Percentiles rank a stretch among this genome's conserved stretches.
These are phyloP conservation scores for Catocala sponsa DNA, from an alignment of 2,888 invertebrate species.

Conservation along the genomic window DNA sequence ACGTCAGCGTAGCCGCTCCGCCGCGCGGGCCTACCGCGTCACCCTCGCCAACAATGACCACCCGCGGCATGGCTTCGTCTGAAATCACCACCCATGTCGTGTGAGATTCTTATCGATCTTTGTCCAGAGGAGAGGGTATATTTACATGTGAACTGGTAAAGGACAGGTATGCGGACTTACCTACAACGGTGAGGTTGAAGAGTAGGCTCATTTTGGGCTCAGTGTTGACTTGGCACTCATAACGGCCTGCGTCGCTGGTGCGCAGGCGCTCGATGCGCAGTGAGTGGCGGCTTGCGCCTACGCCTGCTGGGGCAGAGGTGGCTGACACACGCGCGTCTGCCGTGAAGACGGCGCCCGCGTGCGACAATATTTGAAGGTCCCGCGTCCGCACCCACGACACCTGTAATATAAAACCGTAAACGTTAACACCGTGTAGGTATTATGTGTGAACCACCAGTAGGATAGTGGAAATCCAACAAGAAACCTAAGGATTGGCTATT, in stretches of 20 bases:
- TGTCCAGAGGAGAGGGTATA: too few relatives aligned
- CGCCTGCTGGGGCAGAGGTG: constrained; percentile 79
- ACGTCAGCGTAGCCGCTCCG: constrained; percentile 66
- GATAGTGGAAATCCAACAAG: too few relatives aligned
- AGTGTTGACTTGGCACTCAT: constrained; percentile 93
- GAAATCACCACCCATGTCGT: constrained; percentile 10
- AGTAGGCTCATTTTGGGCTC: constrained; percentile 92
- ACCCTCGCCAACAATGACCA: constrained; percentile 50
- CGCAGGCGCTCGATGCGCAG: constrained; percentile 89
- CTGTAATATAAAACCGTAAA: constrained; percentile 69
- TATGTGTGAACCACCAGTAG: too few relatives aligned
- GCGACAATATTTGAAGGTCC: constrained; percentile 91
- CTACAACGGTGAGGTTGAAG: constrained; percentile 89
- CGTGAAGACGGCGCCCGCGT: constrained; percentile 90
- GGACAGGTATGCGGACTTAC: constrained; percentile 68
- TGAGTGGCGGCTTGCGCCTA: constrained; percentile 85
- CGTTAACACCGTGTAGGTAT: too few relatives aligned
- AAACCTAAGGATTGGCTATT: neutral
- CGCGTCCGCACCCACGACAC: constrained; percentile 92
- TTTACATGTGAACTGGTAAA: too few relatives aligned
- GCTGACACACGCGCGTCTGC: constrained; percentile 90
- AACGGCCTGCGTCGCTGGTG: constrained; percentile 89
- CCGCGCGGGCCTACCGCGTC: constrained; percentile 55
- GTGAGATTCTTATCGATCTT: too few relatives aligned
- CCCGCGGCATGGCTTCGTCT: constrained; percentile 55